A percentile compares a stretch with the other conserved stretches of the same genome.
These are phyloP conservation scores for Fragum sueziense DNA, from an alignment of 2,888 invertebrate species.

Conservation along the genomic window DNA sequence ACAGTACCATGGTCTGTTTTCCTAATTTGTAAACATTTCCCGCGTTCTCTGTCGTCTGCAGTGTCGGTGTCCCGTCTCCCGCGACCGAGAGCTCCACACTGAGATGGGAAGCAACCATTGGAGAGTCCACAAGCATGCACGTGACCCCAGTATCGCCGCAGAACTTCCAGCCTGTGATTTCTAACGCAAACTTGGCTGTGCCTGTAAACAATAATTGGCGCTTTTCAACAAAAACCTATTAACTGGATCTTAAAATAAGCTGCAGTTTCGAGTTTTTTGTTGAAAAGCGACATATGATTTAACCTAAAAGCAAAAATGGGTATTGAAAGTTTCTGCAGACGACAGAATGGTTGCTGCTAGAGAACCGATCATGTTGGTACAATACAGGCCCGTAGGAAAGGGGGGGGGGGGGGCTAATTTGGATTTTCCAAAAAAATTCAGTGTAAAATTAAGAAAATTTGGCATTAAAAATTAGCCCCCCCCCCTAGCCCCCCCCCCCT, in stretches of 20 bases:
- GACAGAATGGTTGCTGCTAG: background rate
- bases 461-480: no score
- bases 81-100: background rate
- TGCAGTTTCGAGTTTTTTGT: no score
- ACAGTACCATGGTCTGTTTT: background rate
- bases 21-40: background rate
- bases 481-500: background rate
- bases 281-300: background rate
- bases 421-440: no score
- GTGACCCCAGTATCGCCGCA: conserved; percentile 23
- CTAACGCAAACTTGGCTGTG: conserved; percentile 29
- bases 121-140: background rate
- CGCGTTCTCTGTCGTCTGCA: background rate
- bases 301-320: background rate
- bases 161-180: conserved; percentile 31
- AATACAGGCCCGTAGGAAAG: background rate
- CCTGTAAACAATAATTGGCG: background rate
- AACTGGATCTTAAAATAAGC: no score
- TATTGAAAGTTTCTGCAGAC: background rate
- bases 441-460: no score
- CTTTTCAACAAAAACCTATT: no score
- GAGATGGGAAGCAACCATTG: background rate
- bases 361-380: background rate
- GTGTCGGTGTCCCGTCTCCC: background rate
- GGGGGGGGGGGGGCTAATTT: background rate